Percentiles rank a stretch among this genome's conserved stretches.
These are phyloP conservation scores for Microtus montanus DNA, from an alignment of 2,113 vertebrate species.

Conservation along the genomic window DNA sequence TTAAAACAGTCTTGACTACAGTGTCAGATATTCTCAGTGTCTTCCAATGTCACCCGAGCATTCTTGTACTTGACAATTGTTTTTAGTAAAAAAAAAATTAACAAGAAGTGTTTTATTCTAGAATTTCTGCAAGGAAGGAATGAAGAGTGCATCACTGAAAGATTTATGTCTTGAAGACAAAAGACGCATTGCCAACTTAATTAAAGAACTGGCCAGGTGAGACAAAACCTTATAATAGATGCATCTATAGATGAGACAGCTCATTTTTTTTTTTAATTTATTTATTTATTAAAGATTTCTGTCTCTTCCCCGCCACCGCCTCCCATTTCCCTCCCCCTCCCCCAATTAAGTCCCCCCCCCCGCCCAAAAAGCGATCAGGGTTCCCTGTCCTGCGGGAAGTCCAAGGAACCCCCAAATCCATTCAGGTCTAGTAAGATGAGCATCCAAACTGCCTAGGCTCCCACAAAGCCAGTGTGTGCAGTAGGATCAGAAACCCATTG, in stretches of 20 bases:
- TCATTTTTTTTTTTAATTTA: no score
- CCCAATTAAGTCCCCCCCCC: no score
- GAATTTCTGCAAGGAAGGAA: constrained; percentile 83
- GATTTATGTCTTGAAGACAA: constrained; percentile 99
- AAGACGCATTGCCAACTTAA: constrained; percentile 95
- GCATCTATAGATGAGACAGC: constrained; percentile 46
- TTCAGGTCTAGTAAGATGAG: no score
- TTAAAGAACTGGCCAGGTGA: constrained; percentile 98
- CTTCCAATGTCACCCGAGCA: background rate
- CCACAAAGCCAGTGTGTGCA: no score
- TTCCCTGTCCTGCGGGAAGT: no score
- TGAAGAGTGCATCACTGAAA: constrained; percentile 91
- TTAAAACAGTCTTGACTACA: background rate
- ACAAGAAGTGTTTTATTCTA: constrained; percentile 81
- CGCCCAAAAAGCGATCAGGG: no score
- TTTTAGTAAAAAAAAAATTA: constrained; percentile 58
- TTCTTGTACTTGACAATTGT: constrained; percentile 64
- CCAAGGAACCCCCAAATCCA: no score
- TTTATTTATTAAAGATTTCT: no score
- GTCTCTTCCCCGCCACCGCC: no score
- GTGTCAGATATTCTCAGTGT: background rate
- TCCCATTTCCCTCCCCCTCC: no score
- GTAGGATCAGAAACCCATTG: no score
- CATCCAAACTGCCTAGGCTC: no score
- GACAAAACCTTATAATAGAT: constrained; percentile 73